Evolutionary conservation across 1,140 invertebrate genomes (phyloP), one percentile per base, ranked within the genome.

Genomic region (Scaptodrosophila lebanonensis): DNA sequence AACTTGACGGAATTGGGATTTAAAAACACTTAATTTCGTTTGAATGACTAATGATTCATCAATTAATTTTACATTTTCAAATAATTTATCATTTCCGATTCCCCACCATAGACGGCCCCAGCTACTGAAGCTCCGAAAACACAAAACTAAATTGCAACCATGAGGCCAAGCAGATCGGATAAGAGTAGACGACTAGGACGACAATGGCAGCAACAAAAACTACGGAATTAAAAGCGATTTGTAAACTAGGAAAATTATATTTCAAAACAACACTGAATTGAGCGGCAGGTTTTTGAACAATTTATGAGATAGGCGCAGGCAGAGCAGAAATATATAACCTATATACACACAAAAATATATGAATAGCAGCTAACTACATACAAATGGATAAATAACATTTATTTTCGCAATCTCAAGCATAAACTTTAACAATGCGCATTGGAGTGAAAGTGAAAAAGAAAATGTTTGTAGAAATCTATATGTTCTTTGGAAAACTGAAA

Each of bases 61-160:
- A n/a, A n/a, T n/a, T n/a, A n/a, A n/a, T n/a, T n/a, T n/a, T n/a
- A n/a, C n/a, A n/a, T n/a, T n/a, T n/a, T n/a, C n/a, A n/a, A n/a
- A n/a, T n/a, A n/a, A n/a, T n/a, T n/a, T n/a, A n/a, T n/a, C n/a
- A n/a, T n/a, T n/a, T n/a, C n/a, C n/a, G n/a, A n/a, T n/a, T n/a
- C n/a, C n/a, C n/a, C n/a, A n/a, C n/a, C n/a, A n/a, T n/a, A 54
- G 43, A 32, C 47, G 12, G 36, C 59, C 0, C 12, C 35, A 17
- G 29, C 32, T 20, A 53, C 50, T 44, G 73, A 64, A 49, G 25
- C 67, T 13, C 58, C 72, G 20, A 79, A 77, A 47, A 22, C 52
- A n/a, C 47, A 73, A 30, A 67, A 79, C 49, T 79, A 79, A 72
- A 57, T 53, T 15, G 5, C 13, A 8, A 15, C 48, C 53, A 51